These are phyloP conservation scores for Dendroctonus ponderosae DNA, from an alignment of 1,140 invertebrate species.

Conservation along the genomic window DNA sequence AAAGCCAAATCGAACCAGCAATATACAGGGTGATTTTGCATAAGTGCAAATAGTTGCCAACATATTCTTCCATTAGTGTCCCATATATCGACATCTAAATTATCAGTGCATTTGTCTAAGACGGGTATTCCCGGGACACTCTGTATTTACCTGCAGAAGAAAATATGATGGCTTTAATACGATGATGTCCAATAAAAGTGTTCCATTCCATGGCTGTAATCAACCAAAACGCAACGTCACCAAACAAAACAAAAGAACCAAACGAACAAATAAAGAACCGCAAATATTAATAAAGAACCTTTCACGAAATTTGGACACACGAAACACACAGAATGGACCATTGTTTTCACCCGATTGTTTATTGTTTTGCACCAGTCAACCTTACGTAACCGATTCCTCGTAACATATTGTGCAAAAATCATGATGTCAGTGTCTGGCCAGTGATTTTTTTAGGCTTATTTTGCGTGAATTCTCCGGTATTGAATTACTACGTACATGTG, in stretches of 20 bases:
- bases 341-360: constrained; percentile 30
- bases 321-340: constrained; percentile 17
- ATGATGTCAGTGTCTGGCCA: constrained; percentile 11
- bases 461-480: constrained; percentile 5
- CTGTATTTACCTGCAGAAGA: too few relatives aligned
- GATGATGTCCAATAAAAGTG: too few relatives aligned
- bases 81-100: too few relatives aligned
- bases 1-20: too few relatives aligned
- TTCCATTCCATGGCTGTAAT: not conserved
- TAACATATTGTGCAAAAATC: constrained; percentile 21
- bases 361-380: constrained; percentile 30
- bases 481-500: not conserved
- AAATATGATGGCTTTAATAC: too few relatives aligned
- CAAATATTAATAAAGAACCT: constrained; percentile 31
- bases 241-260: constrained; percentile 17
- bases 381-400: constrained; percentile 31
- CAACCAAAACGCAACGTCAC: constrained; percentile 21
- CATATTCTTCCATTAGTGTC: too few relatives aligned
- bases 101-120: too few relatives aligned
- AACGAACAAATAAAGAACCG: constrained; percentile 23
- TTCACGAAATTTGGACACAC: constrained; percentile 34
- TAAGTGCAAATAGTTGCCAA: too few relatives aligned
- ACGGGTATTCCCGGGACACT: too few relatives aligned
- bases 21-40: too few relatives aligned
- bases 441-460: not conserved